Conservation (phyloP, 64 coral and sea anemone species). For the Platygyra sinensis region DNA sequence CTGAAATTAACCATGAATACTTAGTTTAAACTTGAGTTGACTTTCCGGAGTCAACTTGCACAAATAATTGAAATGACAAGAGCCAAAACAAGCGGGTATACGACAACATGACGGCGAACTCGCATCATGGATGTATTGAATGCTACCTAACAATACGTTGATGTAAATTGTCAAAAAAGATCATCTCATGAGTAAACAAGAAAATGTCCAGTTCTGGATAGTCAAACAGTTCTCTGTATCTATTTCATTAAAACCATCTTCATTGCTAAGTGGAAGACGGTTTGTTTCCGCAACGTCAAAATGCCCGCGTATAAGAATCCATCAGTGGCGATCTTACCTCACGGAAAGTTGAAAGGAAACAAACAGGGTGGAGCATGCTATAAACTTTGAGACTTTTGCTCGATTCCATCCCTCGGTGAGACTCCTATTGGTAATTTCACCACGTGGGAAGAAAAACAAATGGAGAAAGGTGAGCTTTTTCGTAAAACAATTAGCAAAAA, state of each 20-base stretch:
- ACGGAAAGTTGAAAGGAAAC: neutral
- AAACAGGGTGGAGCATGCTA: neutral
- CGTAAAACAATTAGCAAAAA: neutral
- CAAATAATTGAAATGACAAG: neutral
- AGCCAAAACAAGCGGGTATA: neutral
- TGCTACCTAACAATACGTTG: slow-evolving; percentile 18
- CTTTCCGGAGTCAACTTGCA: slow-evolving; percentile 28
- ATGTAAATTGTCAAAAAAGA: slow-evolving; percentile 38
- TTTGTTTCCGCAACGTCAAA: slow-evolving; percentile 40
- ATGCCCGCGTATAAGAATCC: slow-evolving; percentile 19
- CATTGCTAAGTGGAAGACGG: slow-evolving; percentile 34
- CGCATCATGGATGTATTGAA: neutral
- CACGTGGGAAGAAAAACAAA: slow-evolving; percentile 29
- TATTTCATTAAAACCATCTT: slow-evolving; percentile 57
- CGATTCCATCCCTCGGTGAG: neutral
- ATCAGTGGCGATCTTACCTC: neutral
- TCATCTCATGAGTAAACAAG: slow-evolving; percentile 25
- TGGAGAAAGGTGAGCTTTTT: slow-evolving; percentile 17
- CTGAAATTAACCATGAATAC: neutral
- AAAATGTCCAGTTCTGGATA: neutral
- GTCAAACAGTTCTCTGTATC: slow-evolving; percentile 36
- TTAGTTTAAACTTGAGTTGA: neutral
- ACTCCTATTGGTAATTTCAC: neutral
- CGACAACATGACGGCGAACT: neutral
- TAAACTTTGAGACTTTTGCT: neutral